Evolutionary conservation across 2,113 vertebrate genomes (phyloP).

Genomic region (Ondatra zibethicus): DNA sequence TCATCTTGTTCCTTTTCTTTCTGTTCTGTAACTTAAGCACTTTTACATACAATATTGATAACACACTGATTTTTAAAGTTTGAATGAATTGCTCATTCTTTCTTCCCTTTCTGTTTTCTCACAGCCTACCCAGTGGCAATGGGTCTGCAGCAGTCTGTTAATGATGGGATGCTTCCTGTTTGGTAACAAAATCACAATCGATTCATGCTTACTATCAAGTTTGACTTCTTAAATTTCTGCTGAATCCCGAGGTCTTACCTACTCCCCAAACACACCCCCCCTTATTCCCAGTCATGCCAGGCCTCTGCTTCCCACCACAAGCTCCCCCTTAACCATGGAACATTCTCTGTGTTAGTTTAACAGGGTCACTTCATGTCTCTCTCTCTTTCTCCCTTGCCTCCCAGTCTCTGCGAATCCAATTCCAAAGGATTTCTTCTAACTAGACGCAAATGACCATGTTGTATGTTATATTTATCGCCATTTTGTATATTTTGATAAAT

Average conservation of each 20-base stretch:
- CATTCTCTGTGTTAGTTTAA: not conserved
- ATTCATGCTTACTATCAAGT: not conserved
- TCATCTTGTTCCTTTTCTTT: not conserved
- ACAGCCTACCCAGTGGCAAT: not conserved
- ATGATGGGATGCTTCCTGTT: not conserved
- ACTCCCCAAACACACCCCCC: too few species aligned
- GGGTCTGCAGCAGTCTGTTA: not conserved
- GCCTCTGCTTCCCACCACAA: not conserved
- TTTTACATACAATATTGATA: not conserved
- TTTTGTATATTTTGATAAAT: not conserved
- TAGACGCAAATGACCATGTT: not conserved
- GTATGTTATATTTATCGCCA: not conserved
- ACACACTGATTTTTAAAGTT: constrained; percentile 22
- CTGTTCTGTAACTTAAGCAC: not conserved
- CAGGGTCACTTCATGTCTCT: not conserved
- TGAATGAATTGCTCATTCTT: not conserved
- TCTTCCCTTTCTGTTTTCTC: constrained; percentile 23
- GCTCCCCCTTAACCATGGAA: not conserved
- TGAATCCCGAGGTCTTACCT: not conserved
- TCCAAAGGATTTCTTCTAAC: not conserved
- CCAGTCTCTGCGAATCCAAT: not conserved
- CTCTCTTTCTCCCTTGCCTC: not conserved
- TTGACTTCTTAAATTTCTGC: not conserved
- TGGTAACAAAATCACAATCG: not conserved
- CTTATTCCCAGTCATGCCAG: not conserved